Percentiles rank a stretch among this genome's conserved stretches.
phyloP scores from a whole-genome alignment of 2,888 invertebrate species.

The Psococerastis gibbosa region DNA sequence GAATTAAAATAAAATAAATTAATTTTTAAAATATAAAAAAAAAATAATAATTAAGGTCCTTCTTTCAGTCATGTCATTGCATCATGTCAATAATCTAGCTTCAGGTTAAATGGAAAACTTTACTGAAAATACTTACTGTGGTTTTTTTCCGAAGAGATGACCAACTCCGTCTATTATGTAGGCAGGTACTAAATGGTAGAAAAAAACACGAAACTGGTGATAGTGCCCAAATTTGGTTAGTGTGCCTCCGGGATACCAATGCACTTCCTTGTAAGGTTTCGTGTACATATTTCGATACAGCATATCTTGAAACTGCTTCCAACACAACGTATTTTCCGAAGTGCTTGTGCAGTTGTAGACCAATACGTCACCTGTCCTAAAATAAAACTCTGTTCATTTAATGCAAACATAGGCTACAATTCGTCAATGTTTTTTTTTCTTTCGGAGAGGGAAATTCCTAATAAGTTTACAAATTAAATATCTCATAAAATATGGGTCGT shows the following conservation, averaged over 20 bases:
- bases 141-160: slow-evolving; percentile 31
- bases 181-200: slow-evolving; percentile 36
- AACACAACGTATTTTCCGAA: slow-evolving; percentile 34
- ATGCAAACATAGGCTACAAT: too few relatives aligned
- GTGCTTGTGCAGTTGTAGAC: slow-evolving; percentile 43
- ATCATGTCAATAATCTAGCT: too few relatives aligned
- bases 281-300: slow-evolving; percentile 26
- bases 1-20: too few relatives aligned
- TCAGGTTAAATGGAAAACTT: too few relatives aligned
- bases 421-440: too few relatives aligned
- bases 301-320: slow-evolving; percentile 33
- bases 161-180: slow-evolving; percentile 31
- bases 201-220: slow-evolving; percentile 30
- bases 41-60: too few relatives aligned
- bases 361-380: slow-evolving; percentile 24
- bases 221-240: slow-evolving; percentile 26
- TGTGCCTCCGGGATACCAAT: slow-evolving; percentile 28
- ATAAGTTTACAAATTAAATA: too few relatives aligned
- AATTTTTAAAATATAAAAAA: too few relatives aligned
- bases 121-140: slow-evolving; percentile 25
- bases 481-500: too few relatives aligned
- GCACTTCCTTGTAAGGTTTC: slow-evolving; percentile 31
- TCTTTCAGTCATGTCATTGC: too few relatives aligned
- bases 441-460: too few relatives aligned
- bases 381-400: too few relatives aligned